Evolutionary conservation across 2,113 vertebrate species (phyloP), one percentile per base, ranked within the genome.

Genomic region (Chionodraco myersi): DNA sequence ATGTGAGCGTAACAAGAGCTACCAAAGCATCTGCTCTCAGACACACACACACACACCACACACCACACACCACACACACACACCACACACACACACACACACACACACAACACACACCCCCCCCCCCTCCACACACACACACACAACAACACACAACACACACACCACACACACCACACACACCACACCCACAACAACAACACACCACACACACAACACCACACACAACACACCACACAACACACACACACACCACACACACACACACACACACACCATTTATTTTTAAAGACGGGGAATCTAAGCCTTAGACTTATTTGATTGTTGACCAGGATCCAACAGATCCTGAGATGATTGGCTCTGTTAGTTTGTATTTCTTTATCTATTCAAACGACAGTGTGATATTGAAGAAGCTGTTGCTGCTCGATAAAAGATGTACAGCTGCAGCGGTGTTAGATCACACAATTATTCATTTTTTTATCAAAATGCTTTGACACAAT

Each of bases 401-500:
- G 30, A 53, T 53, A 16, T 36, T 44, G 53, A 41, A 45, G 23
- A 51, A 63, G 5, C 10, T 34, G 10, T 44, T 72, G 16, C 36
- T 61, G 58, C 56, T 36, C 10, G 54, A 62, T 53, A 36, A 30
- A 36, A 79, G 67, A 79, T 51, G 68, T 54, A 64, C 86, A 84
- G 75, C 75, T 79, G 79, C 58, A 66, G 75, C 51, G 75, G 80
- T 77, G 80, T 83, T 69, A 59, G 70, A 75, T 67, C 72, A 76
- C 56, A 82, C 79, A 58, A 79, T 77, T 77, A 75, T 75, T 49
- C 71, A 77, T 41, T 7, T 41, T 30, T 41, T 41, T 1, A 41
- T 5, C 74, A 60, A 69, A 36, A 66, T 77, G 52, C 53, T 65
- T 77, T 30, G 41, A 64, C 6, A 72, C 41, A 72, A 66, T 62